A percentile compares a stretch with the other conserved stretches of the same genome.
These are phyloP conservation scores for Hemiprocne comata DNA, from an alignment of 2,113 vertebrate genomes.

Conservation along the genomic window DNA sequence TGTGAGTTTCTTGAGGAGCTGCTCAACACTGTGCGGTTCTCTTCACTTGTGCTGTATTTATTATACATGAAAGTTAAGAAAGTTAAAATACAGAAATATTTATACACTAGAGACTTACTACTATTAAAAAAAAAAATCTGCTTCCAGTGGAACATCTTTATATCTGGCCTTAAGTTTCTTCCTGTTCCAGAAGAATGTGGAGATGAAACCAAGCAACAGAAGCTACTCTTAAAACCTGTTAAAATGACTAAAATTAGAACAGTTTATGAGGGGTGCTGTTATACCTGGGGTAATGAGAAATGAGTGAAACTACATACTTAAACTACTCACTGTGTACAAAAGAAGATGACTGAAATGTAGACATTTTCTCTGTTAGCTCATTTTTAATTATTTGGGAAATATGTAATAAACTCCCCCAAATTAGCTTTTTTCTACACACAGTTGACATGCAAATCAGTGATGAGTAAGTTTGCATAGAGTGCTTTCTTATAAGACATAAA, in stretches of 20 bases:
- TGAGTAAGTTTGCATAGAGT: neutral
- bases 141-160: neutral
- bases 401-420: neutral
- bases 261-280: neutral
- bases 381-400: neutral
- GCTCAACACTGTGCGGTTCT: neutral
- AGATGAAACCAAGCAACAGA: neutral
- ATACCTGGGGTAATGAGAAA: neutral
- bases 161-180: neutral
- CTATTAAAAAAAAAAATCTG: neutral
- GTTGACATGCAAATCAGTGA: neutral
- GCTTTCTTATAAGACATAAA: neutral
- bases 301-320: neutral
- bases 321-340: neutral
- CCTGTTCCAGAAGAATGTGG: neutral
- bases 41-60: neutral
- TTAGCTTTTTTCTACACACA: neutral
- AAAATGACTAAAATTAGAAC: neutral
- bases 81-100: neutral
- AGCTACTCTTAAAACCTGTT: neutral
- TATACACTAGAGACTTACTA: neutral
- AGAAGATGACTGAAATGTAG: neutral
- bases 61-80: neutral
- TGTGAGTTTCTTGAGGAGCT: neutral
- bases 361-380: neutral